Evolutionary conservation across 2,888 invertebrate genomes (phyloP), one percentile per base, ranked within the genome.

Genomic region (Polia nebulosa): DNA sequence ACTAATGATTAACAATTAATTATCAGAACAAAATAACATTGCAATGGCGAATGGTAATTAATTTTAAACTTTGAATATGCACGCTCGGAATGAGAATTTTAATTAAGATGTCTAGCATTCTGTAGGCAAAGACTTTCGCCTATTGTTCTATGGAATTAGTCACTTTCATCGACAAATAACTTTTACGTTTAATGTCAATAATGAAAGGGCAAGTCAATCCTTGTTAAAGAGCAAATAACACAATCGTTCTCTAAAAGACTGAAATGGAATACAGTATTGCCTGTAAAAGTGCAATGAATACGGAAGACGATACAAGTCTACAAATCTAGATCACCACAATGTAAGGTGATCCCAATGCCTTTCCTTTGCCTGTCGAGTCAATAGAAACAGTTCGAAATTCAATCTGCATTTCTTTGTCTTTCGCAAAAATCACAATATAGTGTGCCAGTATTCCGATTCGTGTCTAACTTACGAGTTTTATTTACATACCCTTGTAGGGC

Each of bases 401-500:
- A 64, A 76, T 61, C 58, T 45, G 39, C 47, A 63, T 60, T 78
- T 80, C 60, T 64, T 62, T 79, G 53, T 59, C 39, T 51, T 36
- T 63, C 25, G 20, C 29, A 64, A 64, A 64, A 69, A 61, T 79
- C 53, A 36, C 57, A 47, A 41, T 53, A 60, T 34, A 57, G 57
- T 72, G 57, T 76, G 49, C 63, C 64, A 75, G 80, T 61, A 80
- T 77, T 80, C 61, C 63, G 47, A 61, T 56, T 76, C 78, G 59
- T 77, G 56, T 20, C 62, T 49, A 62, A 47, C 32, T 52, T 55
- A 61, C 61, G 41, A 71, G 32, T 66, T 78, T 57, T 78, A 78
- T 80, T 80, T 67, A 51, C 71, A 73, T 68, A 76, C 39, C 64
- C 68, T 64, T 63, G 53, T 68, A 76, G 67, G 80, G 72, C 34